phyloP scores from a whole-genome alignment of 2,888 invertebrate genomes.

The Eristalis pertinax region DNA sequence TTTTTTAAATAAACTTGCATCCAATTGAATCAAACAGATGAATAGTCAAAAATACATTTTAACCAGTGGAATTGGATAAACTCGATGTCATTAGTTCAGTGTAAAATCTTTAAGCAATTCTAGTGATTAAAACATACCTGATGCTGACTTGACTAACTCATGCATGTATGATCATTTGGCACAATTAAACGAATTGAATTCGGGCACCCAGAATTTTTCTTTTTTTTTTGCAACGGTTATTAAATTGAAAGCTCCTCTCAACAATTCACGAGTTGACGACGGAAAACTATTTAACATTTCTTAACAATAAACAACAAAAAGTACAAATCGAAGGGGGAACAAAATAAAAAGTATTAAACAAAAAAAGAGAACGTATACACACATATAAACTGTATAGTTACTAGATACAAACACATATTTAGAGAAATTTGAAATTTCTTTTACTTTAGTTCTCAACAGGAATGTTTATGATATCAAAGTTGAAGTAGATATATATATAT shows the following conservation, averaged over 20 bases:
- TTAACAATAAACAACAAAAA: slow-evolving; percentile 69
- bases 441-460: slow-evolving; percentile 56
- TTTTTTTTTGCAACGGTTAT: background rate
- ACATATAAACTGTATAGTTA: slow-evolving; percentile 28
- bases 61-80: slow-evolving; percentile 75
- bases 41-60: slow-evolving; percentile 68
- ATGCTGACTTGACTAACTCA: slow-evolving; percentile 76
- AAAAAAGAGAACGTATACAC: slow-evolving; percentile 28
- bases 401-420: slow-evolving; percentile 57
- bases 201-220: background rate
- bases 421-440: slow-evolving; percentile 67
- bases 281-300: slow-evolving; percentile 42
- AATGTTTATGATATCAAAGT: slow-evolving; percentile 68
- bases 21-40: background rate
- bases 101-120: slow-evolving; percentile 73
- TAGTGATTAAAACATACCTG: slow-evolving; percentile 76
- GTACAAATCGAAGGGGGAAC: slow-evolving; percentile 28
- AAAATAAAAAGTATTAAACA: slow-evolving; percentile 3
- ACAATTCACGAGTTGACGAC: slow-evolving; percentile 23
- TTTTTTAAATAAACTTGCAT: slow-evolving; percentile 11
- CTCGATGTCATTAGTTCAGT: slow-evolving; percentile 32
- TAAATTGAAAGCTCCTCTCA: slow-evolving; percentile 7
- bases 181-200: background rate
- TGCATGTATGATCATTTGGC: background rate
- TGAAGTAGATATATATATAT: slow-evolving; percentile 23